Evolutionary conservation across 2,113 vertebrate species (phyloP), one percentile per base, ranked within the genome.

Genomic region (Phrynocephalus versicolor): DNA sequence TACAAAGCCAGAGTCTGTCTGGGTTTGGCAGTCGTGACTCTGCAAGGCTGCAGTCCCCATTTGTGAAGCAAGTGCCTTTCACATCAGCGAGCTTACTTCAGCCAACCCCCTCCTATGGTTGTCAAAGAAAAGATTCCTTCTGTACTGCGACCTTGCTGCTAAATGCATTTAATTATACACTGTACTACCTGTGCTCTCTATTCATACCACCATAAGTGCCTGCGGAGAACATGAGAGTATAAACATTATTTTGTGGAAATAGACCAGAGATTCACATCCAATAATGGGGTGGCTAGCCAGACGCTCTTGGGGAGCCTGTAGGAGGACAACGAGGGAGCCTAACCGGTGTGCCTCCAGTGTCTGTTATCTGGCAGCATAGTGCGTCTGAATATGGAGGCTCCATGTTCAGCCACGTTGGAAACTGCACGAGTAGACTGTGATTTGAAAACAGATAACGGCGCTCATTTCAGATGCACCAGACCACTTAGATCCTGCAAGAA

Each of bases 61-160:
- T 45, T 73, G 77, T 57, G 77, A 64, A 57, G 35, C 12, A 62
- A 62, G 67, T 13, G 30, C 30, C 57, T 51, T 80, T 51, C 19
- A 30, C 25, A 51, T 62, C 13, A 73, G 30, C 33, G n/a, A 45
- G 25, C 37, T 83, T 74, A 19, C 27, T 72, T 85, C 58, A 33
- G 76, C 18, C 67, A 84, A 84, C 76, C 74, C 25, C 21, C 45
- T 71, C 33, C 84, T 80, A 35, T 35, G n/a, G 27, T 72, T 64
- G 57, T 60, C 60, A 51, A 73, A 85, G n/a, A 73, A 62, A 35
- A 41, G 19, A 72, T 30, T 27, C 51, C 12, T 37, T 69, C 37
- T 72, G 15, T 55, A 3, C 41, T 12, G 39, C 27, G 69, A 51
- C 77, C 58, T 80, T 80, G 69, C 9, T 51, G 41, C 73, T 45